phyloP scores from a whole-genome alignment of 2,113 vertebrate species.

The Sapayoa aenigma region DNA sequence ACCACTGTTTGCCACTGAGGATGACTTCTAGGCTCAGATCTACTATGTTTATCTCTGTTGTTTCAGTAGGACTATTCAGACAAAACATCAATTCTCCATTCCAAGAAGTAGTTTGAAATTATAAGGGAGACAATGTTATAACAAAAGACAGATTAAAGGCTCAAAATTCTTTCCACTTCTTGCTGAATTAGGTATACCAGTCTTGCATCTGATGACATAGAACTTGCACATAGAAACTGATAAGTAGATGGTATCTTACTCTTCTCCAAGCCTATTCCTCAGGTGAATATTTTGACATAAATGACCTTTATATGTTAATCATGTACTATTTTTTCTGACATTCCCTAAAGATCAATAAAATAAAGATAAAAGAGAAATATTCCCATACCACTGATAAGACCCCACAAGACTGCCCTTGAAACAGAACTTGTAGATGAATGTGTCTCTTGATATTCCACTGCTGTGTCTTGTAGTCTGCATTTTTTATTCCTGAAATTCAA shows the following conservation, averaged over 20 bases:
- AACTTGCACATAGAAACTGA: background rate
- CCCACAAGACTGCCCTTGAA: background rate
- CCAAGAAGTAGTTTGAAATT: background rate
- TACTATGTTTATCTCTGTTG: background rate
- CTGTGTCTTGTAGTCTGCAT: background rate
- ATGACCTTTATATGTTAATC: background rate
- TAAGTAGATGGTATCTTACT: background rate
- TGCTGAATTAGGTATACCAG: background rate
- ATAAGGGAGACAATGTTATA: background rate
- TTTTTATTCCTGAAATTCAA: background rate
- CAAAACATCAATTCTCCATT: background rate
- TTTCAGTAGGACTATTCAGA: background rate
- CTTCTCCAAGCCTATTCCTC: background rate
- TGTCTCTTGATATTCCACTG: background rate
- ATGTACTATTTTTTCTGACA: background rate
- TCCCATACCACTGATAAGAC: background rate
- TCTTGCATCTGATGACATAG: background rate
- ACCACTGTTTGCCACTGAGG: background rate
- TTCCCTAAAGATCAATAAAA: background rate
- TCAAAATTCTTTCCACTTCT: background rate
- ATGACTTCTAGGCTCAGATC: background rate
- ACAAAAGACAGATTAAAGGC: background rate
- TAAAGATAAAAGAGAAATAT: background rate
- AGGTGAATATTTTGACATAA: background rate
- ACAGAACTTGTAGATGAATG: background rate